Evolutionary conservation across 2,113 vertebrate genomes (phyloP), one percentile per base, ranked within the genome.

Genomic region (Herpetotheres cachinnans): DNA sequence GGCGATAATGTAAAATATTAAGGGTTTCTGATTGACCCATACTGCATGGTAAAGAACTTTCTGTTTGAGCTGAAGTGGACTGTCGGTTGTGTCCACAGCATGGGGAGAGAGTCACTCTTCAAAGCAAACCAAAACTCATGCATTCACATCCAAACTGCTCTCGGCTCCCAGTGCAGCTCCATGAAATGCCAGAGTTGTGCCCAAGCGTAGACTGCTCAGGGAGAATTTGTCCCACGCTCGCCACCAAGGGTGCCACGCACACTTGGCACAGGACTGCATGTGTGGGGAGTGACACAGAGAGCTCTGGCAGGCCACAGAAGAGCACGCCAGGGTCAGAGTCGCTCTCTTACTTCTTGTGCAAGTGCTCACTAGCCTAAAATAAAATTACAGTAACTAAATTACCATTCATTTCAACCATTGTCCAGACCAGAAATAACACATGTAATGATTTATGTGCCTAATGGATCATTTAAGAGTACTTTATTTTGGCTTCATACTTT

Each of bases 321-420:
- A 91, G 56, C 61, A 49, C 10, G 1, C 55, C 81, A n/a, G 36
- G 27, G 19, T 89, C 86, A 83, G 72, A 9, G 2, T 32, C 0
- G 1, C 49, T 69, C 65, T 90, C 59, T 58, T 91, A 7, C 36
- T 63, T 71, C 44, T 91, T 80, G 25, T 77, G 62, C 32, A 82
- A 95, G 40, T 56, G 52, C 70, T 66, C 54, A 21, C 56, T 71
- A 79, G 16, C 81, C 89, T 89, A 85, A 93, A 94, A 93, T 96
- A 95, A 95, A 97, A 93, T 94, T 87, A 95, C 55, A 70, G 47
- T 94, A 95, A 97, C 93, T 96, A 72, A 84, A 86, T 97, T 94
- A 65, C 87, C 62, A 40, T 91, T 87, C 14, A 55, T 62, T 94
- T 97, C 30, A 54, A 44, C 93, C 63, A 30, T 85, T 95, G 91